phyloP scores from a whole-genome alignment of 2,113 vertebrate species.

The Aldabrachelys gigantea region DNA sequence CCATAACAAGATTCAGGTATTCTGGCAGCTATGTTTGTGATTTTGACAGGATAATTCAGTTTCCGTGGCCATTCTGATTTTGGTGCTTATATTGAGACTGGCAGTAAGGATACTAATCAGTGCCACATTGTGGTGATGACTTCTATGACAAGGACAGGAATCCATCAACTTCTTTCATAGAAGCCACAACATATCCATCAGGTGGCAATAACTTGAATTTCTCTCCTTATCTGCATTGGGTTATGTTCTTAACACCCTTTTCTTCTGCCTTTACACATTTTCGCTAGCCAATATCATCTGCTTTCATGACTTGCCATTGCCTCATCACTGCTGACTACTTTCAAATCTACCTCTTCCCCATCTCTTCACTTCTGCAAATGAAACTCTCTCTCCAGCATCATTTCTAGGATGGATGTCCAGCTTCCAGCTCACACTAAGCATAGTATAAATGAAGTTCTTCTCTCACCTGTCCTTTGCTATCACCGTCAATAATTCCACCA shows the following conservation, averaged over 20 bases:
- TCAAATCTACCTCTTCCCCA: not conserved
- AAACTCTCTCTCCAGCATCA: not conserved
- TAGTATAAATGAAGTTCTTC: not conserved
- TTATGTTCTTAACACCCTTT: not conserved
- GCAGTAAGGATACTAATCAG: not conserved
- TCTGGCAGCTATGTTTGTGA: no score
- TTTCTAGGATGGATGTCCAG: not conserved
- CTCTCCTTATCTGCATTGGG: not conserved
- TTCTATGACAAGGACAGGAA: not conserved
- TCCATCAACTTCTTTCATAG: not conserved
- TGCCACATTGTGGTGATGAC: not conserved
- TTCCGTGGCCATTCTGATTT: not conserved
- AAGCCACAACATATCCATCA: not conserved
- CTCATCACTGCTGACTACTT: not conserved
- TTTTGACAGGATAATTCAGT: not conserved
- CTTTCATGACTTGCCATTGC: not conserved
- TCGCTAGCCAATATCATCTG: not conserved
- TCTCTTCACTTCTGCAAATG: not conserved
- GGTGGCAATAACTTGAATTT: not conserved
- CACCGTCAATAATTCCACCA: not conserved
- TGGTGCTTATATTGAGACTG: fast-evolving
- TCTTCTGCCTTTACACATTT: not conserved
- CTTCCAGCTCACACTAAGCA: not conserved
- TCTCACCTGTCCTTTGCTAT: not conserved
- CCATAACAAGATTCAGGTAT: no score